Evolutionary conservation across 1,140 invertebrate species (phyloP), one percentile per base, ranked within the genome.

Genomic region (Drosophila orosa): DNA sequence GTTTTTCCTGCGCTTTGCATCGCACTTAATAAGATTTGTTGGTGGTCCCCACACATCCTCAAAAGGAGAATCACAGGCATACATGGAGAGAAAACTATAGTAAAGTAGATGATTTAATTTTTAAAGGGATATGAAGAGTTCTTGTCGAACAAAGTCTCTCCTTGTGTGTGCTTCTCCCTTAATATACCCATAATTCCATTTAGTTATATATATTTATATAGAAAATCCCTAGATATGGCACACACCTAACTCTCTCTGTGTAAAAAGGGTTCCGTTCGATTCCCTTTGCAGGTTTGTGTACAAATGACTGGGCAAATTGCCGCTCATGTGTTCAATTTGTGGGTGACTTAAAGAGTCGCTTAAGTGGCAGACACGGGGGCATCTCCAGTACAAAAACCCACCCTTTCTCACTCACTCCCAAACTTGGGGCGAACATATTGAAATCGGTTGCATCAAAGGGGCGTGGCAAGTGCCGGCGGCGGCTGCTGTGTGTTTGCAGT

Each of bases 11-110:
- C 44, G 67, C 54, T 52, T 74, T 63, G 69, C 62, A 67, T 78
- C 52, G 61, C 44, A 35, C 59, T 73, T 61, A 77, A 76, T 68
- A 85, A 60, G 67, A 77, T 78, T 81, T 74, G 74, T 62, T 50
- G 45, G 50, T 10, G n/a, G 3, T 12, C 2, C 17, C 12, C 50
- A 3, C 10, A 29, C 3, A 10, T 27, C n/a, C 8, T 52, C 1
- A 22, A 7, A 17, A 8, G 3, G 48, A n/a, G 17, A 74, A 48
- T 61, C 35, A 10, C 47, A 45, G 29, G 13, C 2, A 8, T 19
- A 35, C 50, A 54, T 3, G 19, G 50, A 13, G 4, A 29, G n/a
- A 48, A 48, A 48, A 25, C 7, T 17, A n/a, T 25, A 27, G 22
- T n/a, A 9, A 4, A 8, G 9, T 5, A 4, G 6, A 7, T 12